Conservation (phyloP, 2,797 vertebrate species). For the Ceryle rudis region DNA sequence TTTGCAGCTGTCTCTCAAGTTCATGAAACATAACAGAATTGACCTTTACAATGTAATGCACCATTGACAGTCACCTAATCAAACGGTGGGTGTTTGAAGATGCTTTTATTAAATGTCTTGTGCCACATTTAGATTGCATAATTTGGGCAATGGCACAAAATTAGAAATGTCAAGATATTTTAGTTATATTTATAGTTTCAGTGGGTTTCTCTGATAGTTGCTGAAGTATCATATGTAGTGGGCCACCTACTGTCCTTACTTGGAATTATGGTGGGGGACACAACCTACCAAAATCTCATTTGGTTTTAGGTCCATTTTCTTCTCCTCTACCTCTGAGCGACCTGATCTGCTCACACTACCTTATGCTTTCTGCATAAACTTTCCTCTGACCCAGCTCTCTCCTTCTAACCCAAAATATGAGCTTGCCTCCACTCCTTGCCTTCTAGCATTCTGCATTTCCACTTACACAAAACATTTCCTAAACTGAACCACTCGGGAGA, state of each 20-base stretch:
- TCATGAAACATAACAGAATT: background rate
- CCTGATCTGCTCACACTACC: background rate
- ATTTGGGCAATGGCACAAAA: background rate
- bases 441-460: background rate
- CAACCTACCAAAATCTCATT: background rate
- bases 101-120: background rate
- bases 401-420: background rate
- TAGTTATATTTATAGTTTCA: slow-evolving; percentile 5
- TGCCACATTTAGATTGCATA: slow-evolving; percentile 31
- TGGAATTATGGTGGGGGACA: background rate
- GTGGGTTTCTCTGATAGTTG: background rate
- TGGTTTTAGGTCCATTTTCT: background rate
- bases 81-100: background rate
- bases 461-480: background rate
- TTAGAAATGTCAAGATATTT: slow-evolving; percentile 43
- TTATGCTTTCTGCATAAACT: background rate
- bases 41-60: slow-evolving; percentile 5
- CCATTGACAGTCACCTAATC: background rate
- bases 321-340: background rate
- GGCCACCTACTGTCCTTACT: background rate
- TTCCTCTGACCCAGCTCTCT: background rate
- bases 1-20: background rate
- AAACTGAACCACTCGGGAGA: background rate
- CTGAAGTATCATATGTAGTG: background rate
- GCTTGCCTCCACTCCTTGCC: background rate